Base-by-base conservation (phyloP, 1,140 invertebrate species). In the Drosophila punjabiensis region DNA sequence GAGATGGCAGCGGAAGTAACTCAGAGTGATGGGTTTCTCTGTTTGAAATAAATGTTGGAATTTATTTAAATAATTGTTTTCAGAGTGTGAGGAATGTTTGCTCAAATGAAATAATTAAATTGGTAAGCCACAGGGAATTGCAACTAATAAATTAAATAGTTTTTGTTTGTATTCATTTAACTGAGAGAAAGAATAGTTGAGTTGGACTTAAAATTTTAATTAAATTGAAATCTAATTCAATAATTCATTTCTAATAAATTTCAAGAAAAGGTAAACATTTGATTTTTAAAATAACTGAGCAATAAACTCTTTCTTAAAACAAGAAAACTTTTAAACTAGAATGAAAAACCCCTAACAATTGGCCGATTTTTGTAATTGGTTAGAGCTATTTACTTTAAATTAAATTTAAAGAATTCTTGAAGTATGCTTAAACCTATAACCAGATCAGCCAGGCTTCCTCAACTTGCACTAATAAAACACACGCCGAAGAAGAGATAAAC, bases 401-500 rank as follows among this genome's bases (percentile, higher is more conserved):
- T 0, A 7, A 0, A 0, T 53, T 53, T 18, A 18, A 18, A 18
- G n/a, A 41, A 20, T 6, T 3, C 5, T 13, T 14, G 0, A 28
- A 32, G 24, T n/a, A 33, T 32, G 1, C 33, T 37, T 16, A 10
- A 13, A 32, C 14, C 6, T 28, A 37, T 3, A 14, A 66, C 11
- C 32, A 16, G 16, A 33, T 52, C n/a, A 50, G 4, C 5, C 14
- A 18, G 24, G 20, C n/a, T 62, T n/a, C 18, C 20, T 11, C 10
- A 18, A 9, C 37, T 30, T 13, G 0, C 16, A 16, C 28, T n/a
- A n/a, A 50, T 28, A 41, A 73, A 71, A 16, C 10, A 20, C 65
- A 59, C 18, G 4, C 35, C 30, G 11, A 41, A 50, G 20, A 43
- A 20, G 24, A 61, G 55, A 74, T 74, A 74, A 62, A 60, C 50